phyloP scores from a whole-genome alignment of 92 coral and sea anemone genomes.

The Phenganax subtilis region DNA sequence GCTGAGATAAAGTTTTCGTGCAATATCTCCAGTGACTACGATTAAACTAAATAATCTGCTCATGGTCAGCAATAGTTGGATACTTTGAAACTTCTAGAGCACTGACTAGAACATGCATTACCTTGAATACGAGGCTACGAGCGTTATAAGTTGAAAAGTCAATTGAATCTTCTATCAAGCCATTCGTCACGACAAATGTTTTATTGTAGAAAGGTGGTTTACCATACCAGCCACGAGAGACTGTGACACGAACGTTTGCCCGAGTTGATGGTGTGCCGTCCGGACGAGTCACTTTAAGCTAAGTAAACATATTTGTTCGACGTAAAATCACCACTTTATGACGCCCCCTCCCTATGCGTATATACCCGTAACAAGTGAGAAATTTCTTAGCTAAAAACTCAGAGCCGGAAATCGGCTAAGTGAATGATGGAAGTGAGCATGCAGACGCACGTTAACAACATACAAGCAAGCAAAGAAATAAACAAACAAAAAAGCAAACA shows the following conservation, averaged over 20 bases:
- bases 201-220: slow-evolving; percentile 17
- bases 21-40: too few species aligned
- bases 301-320: not conserved
- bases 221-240: not conserved
- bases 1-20: too few species aligned
- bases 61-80: too few species aligned
- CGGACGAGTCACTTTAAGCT: slow-evolving; percentile 64
- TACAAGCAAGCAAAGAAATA: not conserved
- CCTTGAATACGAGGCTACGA: slow-evolving; percentile 1
- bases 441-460: too few species aligned
- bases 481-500: not conserved
- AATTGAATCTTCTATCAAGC: slow-evolving; percentile 55
- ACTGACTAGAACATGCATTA: too few species aligned
- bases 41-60: too few species aligned
- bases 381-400: too few species aligned
- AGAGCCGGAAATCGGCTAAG: too few species aligned
- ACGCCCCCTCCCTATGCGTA: too few species aligned
- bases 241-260: slow-evolving; percentile 42
- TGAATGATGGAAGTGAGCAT: too few species aligned
- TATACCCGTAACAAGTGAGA: too few species aligned
- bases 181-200: slow-evolving; percentile 49
- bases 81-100: too few species aligned
- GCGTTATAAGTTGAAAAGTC: slow-evolving; percentile 33
- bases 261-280: slow-evolving; percentile 60
- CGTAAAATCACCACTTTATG: not conserved